Base-by-base conservation (phyloP, 1,140 invertebrate genomes). In the Aculops lycopersici region DNA sequence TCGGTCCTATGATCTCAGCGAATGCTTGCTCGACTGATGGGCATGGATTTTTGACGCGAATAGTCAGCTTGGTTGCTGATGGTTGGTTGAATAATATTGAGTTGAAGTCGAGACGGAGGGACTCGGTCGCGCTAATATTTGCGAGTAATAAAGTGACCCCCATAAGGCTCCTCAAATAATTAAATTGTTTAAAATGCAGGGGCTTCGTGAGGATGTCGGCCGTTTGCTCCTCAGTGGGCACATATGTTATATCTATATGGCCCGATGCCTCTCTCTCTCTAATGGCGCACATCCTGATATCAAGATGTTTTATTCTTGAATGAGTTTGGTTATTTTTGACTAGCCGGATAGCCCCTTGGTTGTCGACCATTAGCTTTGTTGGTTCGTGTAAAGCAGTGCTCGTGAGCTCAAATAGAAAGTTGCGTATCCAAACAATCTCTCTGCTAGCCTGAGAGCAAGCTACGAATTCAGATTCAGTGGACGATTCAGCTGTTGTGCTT, bases 381-480 rank as follows among this genome's bases (percentile, higher is more conserved):
- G 43, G 42, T 4, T 18, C 20, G 2, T 40, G 18, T n/a, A n/a
- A n/a, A 12, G 3, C 5, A 3, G 12, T 18, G 13, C n/a, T 19
- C 18, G 38, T 38, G 17, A 48, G 31, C 15, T 43, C 36, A n/a
- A 35, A 35, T 2, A 46, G 17, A 15, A 43, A 24, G 17, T 37
- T 21, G 17, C 36, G 43, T 16, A 52, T 36, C 45, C 47, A 54
- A 3, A 54, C 41, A 45, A 31, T 52, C 53, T 50, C 52, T 51
- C 38, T 56, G 21, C 39, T 51, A 36, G 52, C 49, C 47, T 53
- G 53, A 38, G 53, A 49, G 41, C 53, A 41, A 15, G 50, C 46
- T 41, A 57, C 51, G 41, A 54, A 57, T 41, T 59, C 57, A 2
- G 53, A 49, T 48, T 57, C 53, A 2, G 51, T 48, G 13, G 47